Evolutionary conservation across 2,888 invertebrate species (phyloP), one percentile per base, ranked within the genome.

Genomic region (Mimumesa dahlbomi): DNA sequence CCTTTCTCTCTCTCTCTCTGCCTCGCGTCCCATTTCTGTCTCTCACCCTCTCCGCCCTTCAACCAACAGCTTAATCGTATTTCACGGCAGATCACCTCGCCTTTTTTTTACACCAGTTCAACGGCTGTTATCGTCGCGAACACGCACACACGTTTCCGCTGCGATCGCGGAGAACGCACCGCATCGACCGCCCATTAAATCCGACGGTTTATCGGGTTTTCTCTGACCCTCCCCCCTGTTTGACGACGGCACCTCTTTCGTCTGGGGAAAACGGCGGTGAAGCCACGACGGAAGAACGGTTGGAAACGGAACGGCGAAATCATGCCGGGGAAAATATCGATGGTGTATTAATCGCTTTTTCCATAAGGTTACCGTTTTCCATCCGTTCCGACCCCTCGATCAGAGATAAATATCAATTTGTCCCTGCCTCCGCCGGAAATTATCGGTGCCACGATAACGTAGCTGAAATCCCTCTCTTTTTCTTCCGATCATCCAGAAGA

Each of bases 61-160:
- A 62, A 18, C 19, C 49, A 52, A 59, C 50, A 46, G 54, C 65
- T 78, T 82, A 83, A 83, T 79, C 79, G 79, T 79, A 83, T 84
- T 84, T 84, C 76, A 84, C 74, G 76, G 77, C 69, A 71, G 75
- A 77, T 75, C 68, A 61, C 52, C 63, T 38, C 49, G 42, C 48
- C 25, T 65, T 64, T 38, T 70, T 56, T 54, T 40, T 50, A 19
- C 50, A 69, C 50, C 73, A 50, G 50, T 67, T 68, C 70, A 54
- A 48, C 48, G 58, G 42, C 64, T 64, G 75, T 71, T 77, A 77
- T 73, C 81, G 29, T 72, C 59, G 46, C 6, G 64, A 57, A 68
- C 63, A 45, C 56, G 52, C 57, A 48, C 53, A 52, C 52, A 48
- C 52, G 45, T 50, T 14, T 48, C 19, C 25, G 36, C 40, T 52